Evolutionary conservation across 2,888 invertebrate genomes (phyloP).

Genomic region (Crocallis elinguaria): DNA sequence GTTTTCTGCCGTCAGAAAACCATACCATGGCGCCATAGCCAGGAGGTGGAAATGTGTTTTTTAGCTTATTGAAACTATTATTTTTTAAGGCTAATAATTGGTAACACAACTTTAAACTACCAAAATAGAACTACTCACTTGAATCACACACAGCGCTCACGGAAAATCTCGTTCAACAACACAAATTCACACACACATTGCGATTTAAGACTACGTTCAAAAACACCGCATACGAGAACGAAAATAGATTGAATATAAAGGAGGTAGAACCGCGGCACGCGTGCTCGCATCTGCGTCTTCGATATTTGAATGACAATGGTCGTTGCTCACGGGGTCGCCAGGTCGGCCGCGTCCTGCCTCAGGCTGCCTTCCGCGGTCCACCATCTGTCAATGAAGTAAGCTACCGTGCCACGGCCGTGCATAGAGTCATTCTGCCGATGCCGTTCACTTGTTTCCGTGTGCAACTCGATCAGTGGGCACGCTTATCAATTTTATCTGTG

Average conservation of each 20-base stretch:
- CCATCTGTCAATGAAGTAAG: constrained; percentile 73
- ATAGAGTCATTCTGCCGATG: constrained; percentile 35
- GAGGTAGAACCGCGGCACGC: constrained; percentile 21
- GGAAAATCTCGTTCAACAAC: constrained; percentile 1
- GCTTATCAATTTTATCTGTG: too few relatives aligned
- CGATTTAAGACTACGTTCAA: constrained; percentile 10
- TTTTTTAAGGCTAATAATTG: too few relatives aligned
- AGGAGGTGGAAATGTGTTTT: too few relatives aligned
- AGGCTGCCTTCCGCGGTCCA: constrained; percentile 51
- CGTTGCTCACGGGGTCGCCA: constrained; percentile 52
- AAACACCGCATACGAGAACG: constrained; percentile 1
- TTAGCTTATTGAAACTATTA: too few relatives aligned
- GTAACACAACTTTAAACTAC: too few relatives aligned
- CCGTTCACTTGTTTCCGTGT: constrained; percentile 68
- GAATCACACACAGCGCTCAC: background rate
- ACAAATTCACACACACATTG: constrained; percentile 15
- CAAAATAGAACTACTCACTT: constrained; percentile 2
- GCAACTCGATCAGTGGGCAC: constrained; percentile 26
- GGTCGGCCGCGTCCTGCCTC: constrained; percentile 49
- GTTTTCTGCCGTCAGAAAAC: too few relatives aligned
- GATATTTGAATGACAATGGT: constrained; percentile 39
- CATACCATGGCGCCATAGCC: too few relatives aligned
- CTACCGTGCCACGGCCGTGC: constrained; percentile 54
- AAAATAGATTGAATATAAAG: constrained; percentile 25
- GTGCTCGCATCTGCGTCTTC: constrained; percentile 16